A percentile compares a stretch with the other conserved stretches of the same genome.
Evolutionary conservation across 2,888 invertebrate genomes (phyloP).

Genomic region (Rhingia campestris): DNA sequence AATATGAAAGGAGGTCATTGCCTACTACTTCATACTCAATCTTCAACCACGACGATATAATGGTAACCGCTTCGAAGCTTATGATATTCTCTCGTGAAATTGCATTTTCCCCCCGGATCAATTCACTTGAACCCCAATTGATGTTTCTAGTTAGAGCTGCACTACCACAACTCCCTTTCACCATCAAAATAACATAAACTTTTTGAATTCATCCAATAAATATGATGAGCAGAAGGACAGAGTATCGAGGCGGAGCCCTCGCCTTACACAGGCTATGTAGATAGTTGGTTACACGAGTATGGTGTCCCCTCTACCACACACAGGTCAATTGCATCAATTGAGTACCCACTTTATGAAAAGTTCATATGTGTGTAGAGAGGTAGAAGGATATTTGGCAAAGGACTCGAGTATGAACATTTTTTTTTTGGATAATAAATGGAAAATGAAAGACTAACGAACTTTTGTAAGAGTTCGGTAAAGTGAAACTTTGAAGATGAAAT

Average conservation of each 20-base stretch:
- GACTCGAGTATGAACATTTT: slow-evolving; percentile 17
- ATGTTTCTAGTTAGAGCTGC: slow-evolving; percentile 22
- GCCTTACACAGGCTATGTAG: slow-evolving; percentile 8
- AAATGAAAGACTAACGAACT: neutral
- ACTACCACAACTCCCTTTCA: neutral
- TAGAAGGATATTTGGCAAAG: slow-evolving; percentile 36
- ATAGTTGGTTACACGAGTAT: neutral
- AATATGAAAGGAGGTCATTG: neutral
- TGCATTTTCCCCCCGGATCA: slow-evolving; percentile 39
- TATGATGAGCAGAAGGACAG: slow-evolving; percentile 39
- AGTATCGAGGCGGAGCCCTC: slow-evolving; percentile 8
- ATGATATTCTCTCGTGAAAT: slow-evolving; percentile 30
- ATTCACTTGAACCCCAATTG: slow-evolving; percentile 50
- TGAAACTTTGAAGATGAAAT: too few relatives aligned
- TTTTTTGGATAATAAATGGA: neutral
- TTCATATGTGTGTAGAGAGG: slow-evolving; percentile 9
- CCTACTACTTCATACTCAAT: neutral
- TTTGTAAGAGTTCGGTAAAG: neutral
- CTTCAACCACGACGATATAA: slow-evolving; percentile 10
- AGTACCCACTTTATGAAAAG: slow-evolving; percentile 43
- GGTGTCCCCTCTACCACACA: slow-evolving; percentile 14
- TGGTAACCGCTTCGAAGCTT: slow-evolving; percentile 27
- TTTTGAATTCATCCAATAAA: slow-evolving; percentile 46
- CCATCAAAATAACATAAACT: slow-evolving; percentile 38
- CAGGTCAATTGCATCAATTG: slow-evolving; percentile 62